These are phyloP conservation scores for Genyomyrus donnyi DNA, from an alignment of 2,113 vertebrate species.

Conservation along the genomic window DNA sequence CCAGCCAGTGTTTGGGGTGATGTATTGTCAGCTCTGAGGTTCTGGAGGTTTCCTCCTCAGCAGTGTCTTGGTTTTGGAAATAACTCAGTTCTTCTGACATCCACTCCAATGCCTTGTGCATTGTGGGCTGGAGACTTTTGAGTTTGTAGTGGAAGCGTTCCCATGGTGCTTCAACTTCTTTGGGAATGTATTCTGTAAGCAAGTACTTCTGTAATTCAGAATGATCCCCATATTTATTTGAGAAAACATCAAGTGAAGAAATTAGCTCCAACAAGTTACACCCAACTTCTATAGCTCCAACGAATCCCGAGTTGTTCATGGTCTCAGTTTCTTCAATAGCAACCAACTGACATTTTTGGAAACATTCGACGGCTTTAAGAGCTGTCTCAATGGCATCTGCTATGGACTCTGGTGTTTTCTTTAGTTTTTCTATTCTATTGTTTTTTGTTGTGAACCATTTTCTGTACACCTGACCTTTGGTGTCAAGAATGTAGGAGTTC, in stretches of 20 bases:
- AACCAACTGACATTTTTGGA: too few species aligned
- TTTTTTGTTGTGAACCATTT: too few species aligned
- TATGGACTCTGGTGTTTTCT: too few species aligned
- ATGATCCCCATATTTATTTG: constrained; percentile 18
- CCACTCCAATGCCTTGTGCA: constrained; percentile 56
- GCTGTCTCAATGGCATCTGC: too few species aligned
- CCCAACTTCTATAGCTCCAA: constrained; percentile 7
- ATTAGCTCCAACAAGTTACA: constrained; percentile 54
- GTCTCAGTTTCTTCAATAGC: too few species aligned
- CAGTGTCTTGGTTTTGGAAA: constrained; percentile 55
- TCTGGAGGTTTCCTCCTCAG: constrained; percentile 31
- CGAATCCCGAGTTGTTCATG: too few species aligned
- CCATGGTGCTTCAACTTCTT: constrained; percentile 46
- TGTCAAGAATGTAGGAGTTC: too few species aligned
- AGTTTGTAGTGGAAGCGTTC: constrained; percentile 43
- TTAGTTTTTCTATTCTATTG: too few species aligned
- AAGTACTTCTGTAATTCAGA: constrained; percentile 52
- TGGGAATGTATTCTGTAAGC: constrained; percentile 54
- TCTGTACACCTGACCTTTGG: constrained; percentile 49
- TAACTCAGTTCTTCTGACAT: constrained; percentile 63
- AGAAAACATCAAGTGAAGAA: constrained; percentile 41
- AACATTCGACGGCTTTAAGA: too few species aligned
- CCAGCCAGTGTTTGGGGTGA: too few species aligned
- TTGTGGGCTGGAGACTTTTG: constrained; percentile 44
- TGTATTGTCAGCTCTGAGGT: constrained; percentile 44